Conservation (phyloP, 1,140 invertebrate genomes). For the Galleria mellonella region DNA sequence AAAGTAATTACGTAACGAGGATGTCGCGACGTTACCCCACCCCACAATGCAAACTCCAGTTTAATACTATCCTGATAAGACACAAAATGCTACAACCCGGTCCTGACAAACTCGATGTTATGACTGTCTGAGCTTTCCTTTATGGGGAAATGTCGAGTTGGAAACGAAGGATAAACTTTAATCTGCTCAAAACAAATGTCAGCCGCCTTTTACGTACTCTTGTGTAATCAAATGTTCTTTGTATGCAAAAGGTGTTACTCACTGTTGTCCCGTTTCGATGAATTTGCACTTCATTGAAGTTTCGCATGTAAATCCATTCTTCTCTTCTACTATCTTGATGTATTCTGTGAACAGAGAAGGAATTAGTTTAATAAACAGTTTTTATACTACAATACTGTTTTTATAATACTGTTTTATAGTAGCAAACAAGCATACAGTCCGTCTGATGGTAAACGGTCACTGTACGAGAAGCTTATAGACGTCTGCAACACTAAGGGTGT, state of each 20-base stretch:
- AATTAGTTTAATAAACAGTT: too few relatives aligned
- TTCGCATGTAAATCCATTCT: conserved; percentile 19
- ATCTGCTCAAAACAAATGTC: conserved; percentile 14
- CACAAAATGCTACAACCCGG: conserved; percentile 9
- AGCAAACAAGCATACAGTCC: too few relatives aligned
- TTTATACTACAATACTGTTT: too few relatives aligned
- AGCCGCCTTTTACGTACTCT: not conserved
- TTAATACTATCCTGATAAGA: conserved; percentile 10
- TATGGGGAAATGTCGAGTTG: conserved; percentile 11
- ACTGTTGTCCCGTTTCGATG: conserved; percentile 8
- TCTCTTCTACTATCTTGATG: conserved; percentile 10
- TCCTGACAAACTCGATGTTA: conserved; percentile 17
- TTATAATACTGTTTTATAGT: too few relatives aligned
- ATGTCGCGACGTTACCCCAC: conserved; percentile 22
- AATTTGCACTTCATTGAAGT: conserved; percentile 24
- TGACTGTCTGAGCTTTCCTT: conserved; percentile 14
- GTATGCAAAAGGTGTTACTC: not conserved
- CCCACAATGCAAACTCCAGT: conserved; percentile 14
- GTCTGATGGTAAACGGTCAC: too few relatives aligned
- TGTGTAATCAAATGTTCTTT: conserved; percentile 1
- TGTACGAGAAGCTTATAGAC: too few relatives aligned
- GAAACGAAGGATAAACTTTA: conserved; percentile 8
- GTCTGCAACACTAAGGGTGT: too few relatives aligned
- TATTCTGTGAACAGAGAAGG: conserved; percentile 21
- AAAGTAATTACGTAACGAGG: conserved; percentile 58